Conservation (phyloP, 2,797 vertebrate genomes). For the Anguilla obscura region DNA sequence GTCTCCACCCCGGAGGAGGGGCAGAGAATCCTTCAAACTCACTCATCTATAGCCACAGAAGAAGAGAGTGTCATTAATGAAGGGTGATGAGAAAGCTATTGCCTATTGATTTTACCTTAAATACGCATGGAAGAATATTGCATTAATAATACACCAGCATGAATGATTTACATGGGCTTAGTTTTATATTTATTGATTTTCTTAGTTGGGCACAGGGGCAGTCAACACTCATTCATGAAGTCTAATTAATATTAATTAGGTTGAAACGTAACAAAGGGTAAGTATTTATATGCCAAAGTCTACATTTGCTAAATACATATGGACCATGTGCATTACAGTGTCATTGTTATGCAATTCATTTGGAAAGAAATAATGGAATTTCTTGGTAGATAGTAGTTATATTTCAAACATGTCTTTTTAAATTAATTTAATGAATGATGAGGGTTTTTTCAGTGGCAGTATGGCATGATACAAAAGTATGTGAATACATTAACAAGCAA, state of each 20-base stretch:
- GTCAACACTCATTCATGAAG: slow-evolving; percentile 74
- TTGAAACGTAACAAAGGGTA: slow-evolving; percentile 36
- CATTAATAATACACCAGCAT: slow-evolving; percentile 79
- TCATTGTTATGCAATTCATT: background rate
- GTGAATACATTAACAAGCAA: background rate
- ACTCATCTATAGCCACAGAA: slow-evolving; percentile 53
- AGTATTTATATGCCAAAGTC: background rate
- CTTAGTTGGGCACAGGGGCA: slow-evolving; percentile 73
- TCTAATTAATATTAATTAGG: slow-evolving; percentile 74
- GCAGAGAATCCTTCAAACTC: slow-evolving; percentile 38
- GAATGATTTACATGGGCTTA: slow-evolving; percentile 73
- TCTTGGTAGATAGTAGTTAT: background rate
- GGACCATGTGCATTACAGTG: background rate
- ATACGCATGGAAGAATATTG: slow-evolving; percentile 74
- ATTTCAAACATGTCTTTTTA: background rate
- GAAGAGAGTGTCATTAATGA: slow-evolving; percentile 64
- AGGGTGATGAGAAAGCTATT: slow-evolving; percentile 69
- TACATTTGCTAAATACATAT: background rate
- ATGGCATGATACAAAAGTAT: background rate
- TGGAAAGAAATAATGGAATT: background rate
- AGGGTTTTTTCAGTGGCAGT: background rate
- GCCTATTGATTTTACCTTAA: slow-evolving; percentile 78
- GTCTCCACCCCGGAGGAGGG: background rate
- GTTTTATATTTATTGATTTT: slow-evolving; percentile 67
- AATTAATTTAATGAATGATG: background rate